Base-by-base conservation (phyloP, 1,140 invertebrate species). In the Dinothrombium tinctorium region DNA sequence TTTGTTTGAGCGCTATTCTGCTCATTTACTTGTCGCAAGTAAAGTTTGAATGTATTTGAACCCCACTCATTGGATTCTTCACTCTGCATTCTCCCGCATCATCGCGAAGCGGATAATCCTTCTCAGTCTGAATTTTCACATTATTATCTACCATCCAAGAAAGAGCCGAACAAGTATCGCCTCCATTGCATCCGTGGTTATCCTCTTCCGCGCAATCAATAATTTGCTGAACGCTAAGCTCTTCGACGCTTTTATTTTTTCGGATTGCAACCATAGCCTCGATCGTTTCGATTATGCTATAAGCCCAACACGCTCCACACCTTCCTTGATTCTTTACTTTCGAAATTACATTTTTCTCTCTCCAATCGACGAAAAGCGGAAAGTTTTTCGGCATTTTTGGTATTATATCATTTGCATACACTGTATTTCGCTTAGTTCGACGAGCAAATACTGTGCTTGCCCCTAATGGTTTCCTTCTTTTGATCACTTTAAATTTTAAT, bases 231-330 rank as follows among this genome's bases (percentile, higher is more conserved):
- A 80, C 71, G 58, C 77, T 81, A 7, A 79, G 64, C 2, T 26
- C 22, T 11, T 12, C 17, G 9, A 5, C 17, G n/a, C n/a, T n/a
- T 37, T 41, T 33, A 2, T 25, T 67, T 62, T 17, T 28, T 17
- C 21, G n/a, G 12, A 79, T 68, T 1, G 74, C 74, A 44, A 69
- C 59, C 74, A 80, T 77, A 1, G 73, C 67, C 57, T 84, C 79
- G 28, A 74, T 66, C 5, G 70, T 71, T 52, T 74, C 74, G 1
- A 80, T 63, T 0, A 71, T 69, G 52, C 75, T 78, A 56, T 80
- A 80, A 0, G 80, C 80, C 61, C 61, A 86, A 56, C 80, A 84
- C 2, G 76, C 78, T 5, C 79, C 79, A 59, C 81, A 87, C 12
- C 62, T 50, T 7, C 69, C 69, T 54, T 87, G 81, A 53, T 73